Evolutionary conservation across 2,888 invertebrate genomes (phyloP).

Genomic region (Rhaphigaster nebulosa): DNA sequence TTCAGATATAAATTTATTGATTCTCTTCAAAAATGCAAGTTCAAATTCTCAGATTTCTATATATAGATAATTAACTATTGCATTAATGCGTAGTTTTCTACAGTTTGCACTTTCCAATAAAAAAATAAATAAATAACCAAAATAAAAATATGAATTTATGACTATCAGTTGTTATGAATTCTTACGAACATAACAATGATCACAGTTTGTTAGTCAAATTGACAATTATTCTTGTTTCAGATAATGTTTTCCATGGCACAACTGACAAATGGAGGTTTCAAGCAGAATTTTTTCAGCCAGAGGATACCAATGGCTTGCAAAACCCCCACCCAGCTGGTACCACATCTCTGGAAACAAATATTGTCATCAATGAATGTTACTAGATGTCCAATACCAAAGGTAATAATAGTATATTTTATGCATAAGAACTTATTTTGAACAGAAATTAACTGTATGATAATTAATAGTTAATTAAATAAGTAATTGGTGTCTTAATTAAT

Average conservation of each 20-base stretch:
- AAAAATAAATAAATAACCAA: too few relatives aligned
- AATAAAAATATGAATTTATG: too few relatives aligned
- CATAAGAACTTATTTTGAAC: background rate
- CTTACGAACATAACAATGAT: too few relatives aligned
- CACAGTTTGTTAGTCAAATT: too few relatives aligned
- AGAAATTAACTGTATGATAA: too few relatives aligned
- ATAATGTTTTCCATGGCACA: background rate
- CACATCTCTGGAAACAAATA: conserved; percentile 6
- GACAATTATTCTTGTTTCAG: background rate
- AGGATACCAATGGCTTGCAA: background rate
- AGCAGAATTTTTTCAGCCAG: conserved; percentile 1
- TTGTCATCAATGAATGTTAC: background rate
- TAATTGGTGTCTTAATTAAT: too few relatives aligned
- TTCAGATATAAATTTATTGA: background rate
- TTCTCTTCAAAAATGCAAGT: background rate
- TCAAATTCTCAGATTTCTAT: background rate
- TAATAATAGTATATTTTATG: background rate
- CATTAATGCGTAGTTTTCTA: too few relatives aligned
- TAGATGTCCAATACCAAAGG: background rate
- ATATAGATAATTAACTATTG: too few relatives aligned
- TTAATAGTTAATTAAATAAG: too few relatives aligned
- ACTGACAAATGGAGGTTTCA: background rate
- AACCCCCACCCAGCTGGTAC: background rate
- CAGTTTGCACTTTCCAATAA: too few relatives aligned
- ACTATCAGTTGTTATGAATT: too few relatives aligned